These are phyloP conservation scores for Archocentrus centrarchus DNA, from an alignment of 2,113 vertebrate genomes.

Conservation along the genomic window DNA sequence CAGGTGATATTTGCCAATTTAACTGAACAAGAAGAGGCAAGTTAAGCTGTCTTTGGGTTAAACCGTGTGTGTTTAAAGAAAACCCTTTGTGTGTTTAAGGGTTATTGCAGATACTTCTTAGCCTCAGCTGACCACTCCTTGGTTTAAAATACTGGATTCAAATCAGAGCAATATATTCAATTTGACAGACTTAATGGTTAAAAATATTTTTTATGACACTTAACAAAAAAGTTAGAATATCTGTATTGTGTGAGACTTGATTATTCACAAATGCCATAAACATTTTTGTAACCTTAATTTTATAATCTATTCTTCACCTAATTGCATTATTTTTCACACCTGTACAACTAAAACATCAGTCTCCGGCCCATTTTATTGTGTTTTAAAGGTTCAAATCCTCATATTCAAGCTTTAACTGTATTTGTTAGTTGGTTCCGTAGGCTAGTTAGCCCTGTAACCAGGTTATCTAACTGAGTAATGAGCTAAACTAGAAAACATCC, in stretches of 20 bases:
- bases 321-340: background rate
- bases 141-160: background rate
- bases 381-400: background rate
- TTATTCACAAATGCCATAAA: background rate
- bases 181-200: background rate
- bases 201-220: background rate
- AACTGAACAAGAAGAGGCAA: slow-evolving; percentile 41
- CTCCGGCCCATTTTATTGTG: background rate
- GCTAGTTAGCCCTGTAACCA: background rate
- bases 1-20: slow-evolving; percentile 68
- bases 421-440: background rate
- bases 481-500: background rate
- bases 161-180: background rate
- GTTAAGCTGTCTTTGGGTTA: slow-evolving; percentile 24
- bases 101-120: background rate
- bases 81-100: slow-evolving; percentile 6
- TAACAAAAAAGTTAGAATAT: background rate
- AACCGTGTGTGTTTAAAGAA: slow-evolving; percentile 42
- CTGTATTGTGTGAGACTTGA: background rate
- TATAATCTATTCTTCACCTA: background rate
- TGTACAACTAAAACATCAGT: background rate
- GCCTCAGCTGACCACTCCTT: background rate
- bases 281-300: background rate
- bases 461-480: background rate
- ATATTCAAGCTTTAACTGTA: background rate